Evolutionary conservation across 2,113 vertebrate genomes (phyloP).

Genomic region (Sapajus apella): DNA sequence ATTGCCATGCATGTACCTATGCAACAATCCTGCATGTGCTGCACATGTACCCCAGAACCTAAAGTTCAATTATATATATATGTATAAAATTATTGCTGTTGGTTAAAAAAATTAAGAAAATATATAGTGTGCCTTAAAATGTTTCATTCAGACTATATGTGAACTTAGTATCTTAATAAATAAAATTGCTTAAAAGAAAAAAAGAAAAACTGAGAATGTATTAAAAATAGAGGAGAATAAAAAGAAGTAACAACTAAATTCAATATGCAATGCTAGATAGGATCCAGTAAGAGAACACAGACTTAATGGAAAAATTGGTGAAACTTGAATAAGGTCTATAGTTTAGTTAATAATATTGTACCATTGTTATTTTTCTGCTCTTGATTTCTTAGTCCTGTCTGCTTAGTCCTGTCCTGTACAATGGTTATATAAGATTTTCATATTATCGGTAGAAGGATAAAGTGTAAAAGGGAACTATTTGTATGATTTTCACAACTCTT

Average conservation of each 20-base stretch:
- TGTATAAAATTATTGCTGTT: too few relatives aligned
- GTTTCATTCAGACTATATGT: too few relatives aligned
- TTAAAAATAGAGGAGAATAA: not conserved
- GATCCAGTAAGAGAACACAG: not conserved
- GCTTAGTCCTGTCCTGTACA: not conserved
- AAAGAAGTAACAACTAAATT: not conserved
- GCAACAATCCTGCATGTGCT: too few relatives aligned
- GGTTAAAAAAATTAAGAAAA: too few relatives aligned
- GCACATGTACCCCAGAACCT: too few relatives aligned
- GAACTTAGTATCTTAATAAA: too few relatives aligned
- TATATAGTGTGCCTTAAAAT: too few relatives aligned
- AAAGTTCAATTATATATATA: too few relatives aligned
- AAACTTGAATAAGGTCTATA: not conserved
- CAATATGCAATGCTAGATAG: not conserved
- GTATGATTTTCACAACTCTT: not conserved
- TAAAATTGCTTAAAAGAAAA: too few relatives aligned
- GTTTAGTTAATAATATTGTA: not conserved
- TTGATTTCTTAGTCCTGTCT: not conserved
- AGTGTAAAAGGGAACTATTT: not conserved
- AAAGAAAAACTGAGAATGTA: too few relatives aligned
- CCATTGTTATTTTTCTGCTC: not conserved
- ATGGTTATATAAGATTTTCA: not conserved
- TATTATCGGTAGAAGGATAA: not conserved
- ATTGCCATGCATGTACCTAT: too few relatives aligned
- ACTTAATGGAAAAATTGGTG: not conserved